These are phyloP conservation scores for Oreotragus oreotragus DNA, from an alignment of 2,113 vertebrate species.

Conservation along the genomic window DNA sequence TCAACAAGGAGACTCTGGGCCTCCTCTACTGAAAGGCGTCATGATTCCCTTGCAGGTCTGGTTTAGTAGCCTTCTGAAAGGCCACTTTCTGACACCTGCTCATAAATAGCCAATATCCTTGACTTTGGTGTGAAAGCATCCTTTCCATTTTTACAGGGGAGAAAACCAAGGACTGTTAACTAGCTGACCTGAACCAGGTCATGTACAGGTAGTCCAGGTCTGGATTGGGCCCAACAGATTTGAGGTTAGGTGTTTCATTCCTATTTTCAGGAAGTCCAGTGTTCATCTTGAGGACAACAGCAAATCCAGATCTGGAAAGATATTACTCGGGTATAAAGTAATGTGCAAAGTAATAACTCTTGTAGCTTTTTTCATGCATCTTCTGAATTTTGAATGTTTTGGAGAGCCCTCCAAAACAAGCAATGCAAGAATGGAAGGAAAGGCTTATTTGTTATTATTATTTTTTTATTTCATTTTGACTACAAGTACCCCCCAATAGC, in stretches of 20 bases:
- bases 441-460: background rate
- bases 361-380: background rate
- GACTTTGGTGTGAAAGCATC: background rate
- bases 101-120: background rate
- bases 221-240: background rate
- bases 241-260: background rate
- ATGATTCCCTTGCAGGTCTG: background rate
- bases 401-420: background rate
- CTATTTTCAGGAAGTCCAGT: background rate
- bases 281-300: background rate
- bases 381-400: background rate
- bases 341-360: background rate
- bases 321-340: background rate
- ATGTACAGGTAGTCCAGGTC: background rate
- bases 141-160: background rate
- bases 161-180: background rate
- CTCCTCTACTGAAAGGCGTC: background rate
- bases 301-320: background rate
- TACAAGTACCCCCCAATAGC: background rate
- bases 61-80: background rate
- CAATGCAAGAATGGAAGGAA: background rate
- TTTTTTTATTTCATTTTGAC: slow-evolving; percentile 12
- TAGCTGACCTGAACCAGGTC: background rate
- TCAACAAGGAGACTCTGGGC: background rate
- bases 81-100: background rate